Evolutionary conservation across 2,888 invertebrate genomes (phyloP), one percentile per base, ranked within the genome.

Genomic region (Parnassius smintheus): DNA sequence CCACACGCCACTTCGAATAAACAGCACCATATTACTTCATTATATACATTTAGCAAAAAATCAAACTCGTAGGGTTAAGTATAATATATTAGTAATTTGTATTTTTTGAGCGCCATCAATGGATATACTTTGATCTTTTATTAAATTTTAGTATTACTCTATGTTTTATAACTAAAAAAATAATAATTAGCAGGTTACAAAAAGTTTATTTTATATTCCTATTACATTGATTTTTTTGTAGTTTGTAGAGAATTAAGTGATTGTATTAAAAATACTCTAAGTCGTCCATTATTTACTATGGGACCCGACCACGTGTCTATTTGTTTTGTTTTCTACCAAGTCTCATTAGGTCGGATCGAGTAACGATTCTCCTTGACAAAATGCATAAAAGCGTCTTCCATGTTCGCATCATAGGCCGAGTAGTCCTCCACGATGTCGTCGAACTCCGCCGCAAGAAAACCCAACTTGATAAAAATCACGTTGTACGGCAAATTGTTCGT

Each of bases 341-440:
- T 56, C 55, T 56, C 46, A 42, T 22, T 46, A 2, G 50, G 59
- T 22, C 45, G 55, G 10, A 63, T 12, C 11, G 11, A 46, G 41
- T 45, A 63, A 10, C 55, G 63, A 42, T 42, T 63, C 41, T 63
- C 59, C 3, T 48, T 51, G 3, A 63, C 41, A 42, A 63, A 63
- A 42, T 63, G 63, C 45, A 56, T 18, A 25, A 63, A 63, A 13
- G 55, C 95, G 80, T 96, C 96, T 77, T 96, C 96, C 25, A 96
- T 86, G 0, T 95, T 95, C 1, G 96, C 95, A 80, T 96, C 96
- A 49, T 94, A 95, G 1, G 96, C 93, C 0, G 94, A 93, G 79
- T 96, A 96, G 83, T 96, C 96, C 67, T 95, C 94, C 9, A 96
- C 88, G 67, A 93, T 83, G 0, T 70, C 49, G 0, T 83, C 77